These are phyloP conservation scores for Sylvia atricapilla DNA, from an alignment of 2,113 vertebrate genomes.

Conservation along the genomic window DNA sequence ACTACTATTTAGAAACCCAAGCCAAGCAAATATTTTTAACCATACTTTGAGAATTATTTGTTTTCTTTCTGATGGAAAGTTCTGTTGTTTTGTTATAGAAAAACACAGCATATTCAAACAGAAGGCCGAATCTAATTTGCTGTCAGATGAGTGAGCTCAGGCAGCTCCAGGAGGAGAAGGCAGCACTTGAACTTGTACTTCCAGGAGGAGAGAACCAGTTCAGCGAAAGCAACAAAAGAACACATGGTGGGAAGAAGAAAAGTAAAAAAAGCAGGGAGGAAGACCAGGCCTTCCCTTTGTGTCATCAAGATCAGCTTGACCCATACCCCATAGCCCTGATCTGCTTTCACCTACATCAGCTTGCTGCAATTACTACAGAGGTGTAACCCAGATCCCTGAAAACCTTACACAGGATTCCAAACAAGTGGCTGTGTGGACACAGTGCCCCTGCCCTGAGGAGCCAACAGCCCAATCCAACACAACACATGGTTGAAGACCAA, in stretches of 20 bases:
- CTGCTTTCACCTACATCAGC: neutral
- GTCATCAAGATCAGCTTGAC: neutral
- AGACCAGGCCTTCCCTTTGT: neutral
- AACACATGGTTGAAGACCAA: accelerated
- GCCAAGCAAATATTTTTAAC: neutral
- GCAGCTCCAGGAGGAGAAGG: neutral
- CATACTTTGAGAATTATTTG: neutral
- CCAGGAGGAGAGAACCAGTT: neutral
- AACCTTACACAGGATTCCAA: neutral
- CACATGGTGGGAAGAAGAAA: neutral
- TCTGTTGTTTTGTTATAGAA: neutral
- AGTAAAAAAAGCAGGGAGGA: neutral
- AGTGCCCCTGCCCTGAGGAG: neutral
- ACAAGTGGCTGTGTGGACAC: neutral
- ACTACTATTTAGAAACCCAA: neutral
- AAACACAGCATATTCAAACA: neutral
- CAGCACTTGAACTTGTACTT: neutral
- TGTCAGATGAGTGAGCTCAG: neutral
- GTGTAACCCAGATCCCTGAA: neutral
- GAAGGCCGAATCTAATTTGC: neutral
- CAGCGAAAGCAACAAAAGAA: neutral
- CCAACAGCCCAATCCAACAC: neutral
- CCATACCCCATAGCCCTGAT: neutral
- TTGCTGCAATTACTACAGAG: neutral
- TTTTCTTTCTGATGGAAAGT: neutral